Evolutionary conservation across 2,888 invertebrate species (phyloP).

Genomic region (Pyrgus malvae): DNA sequence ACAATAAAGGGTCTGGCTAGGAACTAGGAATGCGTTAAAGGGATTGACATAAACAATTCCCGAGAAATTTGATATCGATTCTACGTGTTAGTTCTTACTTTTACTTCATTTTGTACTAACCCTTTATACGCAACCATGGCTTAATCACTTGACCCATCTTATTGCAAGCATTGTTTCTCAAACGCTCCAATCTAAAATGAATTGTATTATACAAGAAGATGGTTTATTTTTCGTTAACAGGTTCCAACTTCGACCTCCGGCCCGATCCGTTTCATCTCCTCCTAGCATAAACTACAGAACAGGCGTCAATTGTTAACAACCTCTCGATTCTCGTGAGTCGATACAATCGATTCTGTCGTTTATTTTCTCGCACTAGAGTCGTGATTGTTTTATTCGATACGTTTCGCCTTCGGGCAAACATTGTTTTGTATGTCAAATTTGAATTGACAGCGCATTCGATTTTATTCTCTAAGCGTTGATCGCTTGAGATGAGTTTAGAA

Average conservation of each 20-base stretch:
- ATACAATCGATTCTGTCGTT: conserved; percentile 73
- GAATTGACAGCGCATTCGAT: conserved; percentile 45
- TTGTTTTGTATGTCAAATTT: conserved; percentile 50
- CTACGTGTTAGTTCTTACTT: conserved; percentile 16
- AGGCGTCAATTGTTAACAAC: conserved; percentile 80
- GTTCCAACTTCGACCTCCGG: conserved; percentile 61
- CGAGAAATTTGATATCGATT: conserved; percentile 22
- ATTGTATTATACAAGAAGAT: conserved; percentile 38
- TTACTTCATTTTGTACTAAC: conserved; percentile 36
- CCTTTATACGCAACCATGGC: conserved; percentile 31
- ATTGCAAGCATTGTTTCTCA: conserved; percentile 54
- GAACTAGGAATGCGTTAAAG: conserved; percentile 2
- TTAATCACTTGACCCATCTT: conserved; percentile 71
- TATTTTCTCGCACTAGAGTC: conserved; percentile 69
- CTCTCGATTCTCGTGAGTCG: conserved; percentile 75
- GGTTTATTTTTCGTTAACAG: neutral
- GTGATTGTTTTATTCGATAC: conserved; percentile 72
- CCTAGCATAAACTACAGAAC: conserved; percentile 72
- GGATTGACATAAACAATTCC: conserved; percentile 24
- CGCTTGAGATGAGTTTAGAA: conserved; percentile 52
- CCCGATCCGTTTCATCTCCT: conserved; percentile 77
- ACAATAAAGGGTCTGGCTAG: too few species aligned
- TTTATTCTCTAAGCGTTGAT: conserved; percentile 49
- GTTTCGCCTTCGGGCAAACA: conserved; percentile 47
- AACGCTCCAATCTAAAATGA: conserved; percentile 39